These are phyloP conservation scores for Chloroclystis v-ata DNA, from an alignment of 2,888 invertebrate species.

Conservation along the genomic window DNA sequence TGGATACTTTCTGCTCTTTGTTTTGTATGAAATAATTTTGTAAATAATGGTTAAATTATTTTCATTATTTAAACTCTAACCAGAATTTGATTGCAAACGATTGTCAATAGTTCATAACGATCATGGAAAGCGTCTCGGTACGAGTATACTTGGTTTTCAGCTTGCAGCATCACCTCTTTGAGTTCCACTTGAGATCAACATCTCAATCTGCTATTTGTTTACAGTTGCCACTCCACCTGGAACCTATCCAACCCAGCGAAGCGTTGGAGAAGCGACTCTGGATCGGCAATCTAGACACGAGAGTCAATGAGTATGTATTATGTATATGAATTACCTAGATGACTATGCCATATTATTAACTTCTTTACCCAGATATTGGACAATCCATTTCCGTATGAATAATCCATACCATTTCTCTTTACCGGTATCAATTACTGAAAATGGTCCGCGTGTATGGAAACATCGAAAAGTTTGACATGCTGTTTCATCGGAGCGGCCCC, in stretches of 20 bases:
- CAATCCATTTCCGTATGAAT: constrained; percentile 7
- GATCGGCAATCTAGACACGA: constrained; percentile 94
- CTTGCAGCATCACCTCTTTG: background rate
- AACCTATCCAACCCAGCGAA: constrained; percentile 73
- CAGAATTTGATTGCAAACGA: background rate
- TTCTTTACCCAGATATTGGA: too few species aligned
- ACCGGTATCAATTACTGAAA: constrained; percentile 97
- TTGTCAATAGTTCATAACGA: too few species aligned
- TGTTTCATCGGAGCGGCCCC: constrained; percentile 95
- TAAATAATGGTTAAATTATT: too few species aligned
- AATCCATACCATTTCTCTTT: constrained; percentile 68
- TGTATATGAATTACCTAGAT: too few species aligned
- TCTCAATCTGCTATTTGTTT: background rate
- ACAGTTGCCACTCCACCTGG: constrained; percentile 75
- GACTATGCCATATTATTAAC: too few species aligned
- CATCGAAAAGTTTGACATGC: constrained; percentile 96
- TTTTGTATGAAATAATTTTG: too few species aligned
- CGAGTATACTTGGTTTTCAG: constrained; percentile 16
- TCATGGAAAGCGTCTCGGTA: constrained; percentile 56
- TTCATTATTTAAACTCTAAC: background rate
- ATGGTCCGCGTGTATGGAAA: constrained; percentile 95
- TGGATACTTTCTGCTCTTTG: too few species aligned
- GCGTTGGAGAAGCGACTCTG: constrained; percentile 86
- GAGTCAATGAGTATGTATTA: constrained; percentile 93
- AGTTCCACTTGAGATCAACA: too few species aligned